Evolutionary conservation across 2,888 invertebrate genomes (phyloP).

Genomic region (Adelognathus sp.): DNA sequence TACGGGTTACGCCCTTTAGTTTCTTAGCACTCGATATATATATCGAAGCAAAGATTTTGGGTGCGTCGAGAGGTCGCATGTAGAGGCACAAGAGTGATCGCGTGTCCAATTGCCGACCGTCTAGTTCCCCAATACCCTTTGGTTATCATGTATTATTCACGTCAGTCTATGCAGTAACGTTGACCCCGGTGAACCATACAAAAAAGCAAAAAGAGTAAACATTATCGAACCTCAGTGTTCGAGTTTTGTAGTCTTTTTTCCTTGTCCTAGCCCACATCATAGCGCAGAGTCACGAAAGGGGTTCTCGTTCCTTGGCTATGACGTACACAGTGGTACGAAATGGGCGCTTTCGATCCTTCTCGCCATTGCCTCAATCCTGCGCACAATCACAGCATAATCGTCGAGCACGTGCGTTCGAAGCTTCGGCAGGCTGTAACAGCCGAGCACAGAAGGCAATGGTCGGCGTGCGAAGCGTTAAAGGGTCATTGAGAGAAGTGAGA

Average conservation of each 20-base stretch:
- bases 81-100: neutral
- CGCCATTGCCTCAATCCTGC: conserved; percentile 1
- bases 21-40: neutral
- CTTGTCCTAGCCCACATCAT: conserved; percentile 29
- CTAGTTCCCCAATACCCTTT: conserved; percentile 19
- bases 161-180: conserved; percentile 29
- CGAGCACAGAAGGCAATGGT: conserved; percentile 2
- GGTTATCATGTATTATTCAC: conserved; percentile 52
- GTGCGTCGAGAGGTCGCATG: neutral
- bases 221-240: conserved; percentile 37
- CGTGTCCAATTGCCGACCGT: conserved; percentile 1
- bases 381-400: neutral
- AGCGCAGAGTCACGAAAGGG: conserved; percentile 39
- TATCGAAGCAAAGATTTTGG: conserved; percentile 5
- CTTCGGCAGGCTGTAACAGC: neutral
- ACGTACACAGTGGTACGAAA: conserved; percentile 12
- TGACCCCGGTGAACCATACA: conserved; percentile 28
- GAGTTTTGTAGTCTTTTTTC: conserved; percentile 10
- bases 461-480: neutral
- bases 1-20: no score
- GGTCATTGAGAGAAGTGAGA: conserved; percentile 30
- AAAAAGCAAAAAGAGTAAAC: conserved; percentile 13
- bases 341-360: conserved; percentile 11
- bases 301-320: neutral
- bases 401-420: neutral